Percentiles rank a stretch among this genome's conserved stretches.
Evolutionary conservation across 2,113 vertebrate species (phyloP).

Genomic region (Brachypteracias leptosomus): DNA sequence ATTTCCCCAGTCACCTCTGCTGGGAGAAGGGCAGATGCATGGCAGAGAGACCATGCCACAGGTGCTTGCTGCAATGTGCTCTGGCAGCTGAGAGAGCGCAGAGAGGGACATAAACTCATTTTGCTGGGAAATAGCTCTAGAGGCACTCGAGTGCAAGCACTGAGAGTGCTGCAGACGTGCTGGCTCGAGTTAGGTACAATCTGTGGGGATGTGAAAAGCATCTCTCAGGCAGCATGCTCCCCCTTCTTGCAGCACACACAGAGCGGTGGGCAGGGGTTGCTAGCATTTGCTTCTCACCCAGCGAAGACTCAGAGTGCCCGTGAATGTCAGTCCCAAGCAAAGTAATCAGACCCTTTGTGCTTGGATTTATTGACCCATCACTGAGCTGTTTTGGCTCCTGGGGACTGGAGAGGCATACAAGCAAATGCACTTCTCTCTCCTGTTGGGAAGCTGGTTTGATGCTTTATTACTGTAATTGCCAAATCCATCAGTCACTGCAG

Average conservation of each 20-base stretch:
- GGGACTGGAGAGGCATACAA: not conserved
- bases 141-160: slow-evolving; percentile 41
- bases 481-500: slow-evolving; percentile 7
- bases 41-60: not conserved
- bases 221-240: not conserved
- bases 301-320: not conserved
- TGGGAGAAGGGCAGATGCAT: not conserved
- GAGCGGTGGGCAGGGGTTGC: not conserved
- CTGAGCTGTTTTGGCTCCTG: not conserved
- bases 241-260: not conserved
- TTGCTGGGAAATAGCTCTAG: not conserved
- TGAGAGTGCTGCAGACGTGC: not conserved
- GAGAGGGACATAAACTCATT: not conserved
- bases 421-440: not conserved
- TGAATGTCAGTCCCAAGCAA: not conserved
- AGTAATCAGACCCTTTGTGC: not conserved
- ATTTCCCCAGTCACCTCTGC: not conserved
- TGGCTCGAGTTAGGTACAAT: not conserved
- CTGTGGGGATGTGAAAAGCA: not conserved
- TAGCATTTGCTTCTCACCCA: not conserved
- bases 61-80: not conserved
- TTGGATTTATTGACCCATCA: not conserved
- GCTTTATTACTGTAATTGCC: slow-evolving; percentile 26
- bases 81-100: not conserved
- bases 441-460: slow-evolving; percentile 12